Conservation (phyloP, 2,797 vertebrate genomes). For the Anguilla obscura region DNA sequence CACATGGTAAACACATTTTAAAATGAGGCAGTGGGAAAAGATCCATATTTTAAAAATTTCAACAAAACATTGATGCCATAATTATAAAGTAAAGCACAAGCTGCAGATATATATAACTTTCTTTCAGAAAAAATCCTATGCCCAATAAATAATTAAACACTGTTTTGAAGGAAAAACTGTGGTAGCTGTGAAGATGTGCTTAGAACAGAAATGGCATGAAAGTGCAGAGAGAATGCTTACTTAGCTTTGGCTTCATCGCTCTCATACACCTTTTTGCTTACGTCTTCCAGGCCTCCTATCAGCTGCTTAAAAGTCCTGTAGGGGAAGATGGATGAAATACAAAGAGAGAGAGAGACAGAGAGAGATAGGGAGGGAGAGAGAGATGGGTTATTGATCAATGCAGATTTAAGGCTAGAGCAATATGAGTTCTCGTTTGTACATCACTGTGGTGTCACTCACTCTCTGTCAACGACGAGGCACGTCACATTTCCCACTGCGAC, state of each 20-base stretch:
- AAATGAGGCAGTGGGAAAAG: background rate
- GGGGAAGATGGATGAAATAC: background rate
- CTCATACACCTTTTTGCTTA: constrained; percentile 48
- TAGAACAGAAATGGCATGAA: background rate
- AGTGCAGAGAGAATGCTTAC: constrained; percentile 50
- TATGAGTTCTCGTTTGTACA: background rate
- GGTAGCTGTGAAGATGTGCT: background rate
- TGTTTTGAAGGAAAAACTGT: background rate
- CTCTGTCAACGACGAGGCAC: constrained; percentile 92
- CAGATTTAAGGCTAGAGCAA: background rate
- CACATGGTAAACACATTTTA: background rate
- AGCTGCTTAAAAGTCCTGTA: constrained; percentile 66
- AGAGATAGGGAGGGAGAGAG: background rate
- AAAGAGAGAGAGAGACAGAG: background rate
- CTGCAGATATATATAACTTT: background rate
- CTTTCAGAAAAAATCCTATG: background rate
- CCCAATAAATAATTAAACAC: background rate
- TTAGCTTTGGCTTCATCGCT: constrained; percentile 48
- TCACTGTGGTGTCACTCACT: constrained; percentile 72
- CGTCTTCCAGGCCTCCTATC: constrained; percentile 51
- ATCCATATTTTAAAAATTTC: background rate
- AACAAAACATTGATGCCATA: background rate
- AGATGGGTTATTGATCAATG: background rate
- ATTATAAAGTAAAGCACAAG: background rate
- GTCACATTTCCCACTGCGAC: constrained; percentile 87